Evolutionary conservation across 2,113 vertebrate species (phyloP), one percentile per base, ranked within the genome.

Genomic region (Nesospiza acunhae): DNA sequence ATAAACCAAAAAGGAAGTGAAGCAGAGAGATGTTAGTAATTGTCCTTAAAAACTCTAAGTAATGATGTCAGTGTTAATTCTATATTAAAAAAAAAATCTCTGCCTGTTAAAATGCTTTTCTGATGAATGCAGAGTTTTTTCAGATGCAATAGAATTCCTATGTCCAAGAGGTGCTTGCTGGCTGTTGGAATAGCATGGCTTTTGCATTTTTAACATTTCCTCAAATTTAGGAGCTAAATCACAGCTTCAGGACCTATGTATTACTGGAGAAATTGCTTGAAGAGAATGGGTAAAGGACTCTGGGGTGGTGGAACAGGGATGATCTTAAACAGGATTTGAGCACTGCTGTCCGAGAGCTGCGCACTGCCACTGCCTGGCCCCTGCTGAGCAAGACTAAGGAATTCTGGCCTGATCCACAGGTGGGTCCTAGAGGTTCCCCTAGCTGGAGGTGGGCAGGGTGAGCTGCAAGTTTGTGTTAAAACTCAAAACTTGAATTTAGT

Each of bases 1-100:
- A 37, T 93, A 77, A 96, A 94, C 87, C 59, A 21, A 42, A 88
- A 77, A 88, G 92, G 79, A 91, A 96, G 69, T 63, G 82, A 70
- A 80, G 87, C 35, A 69, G 92, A 66, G 90, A 95, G 74, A 80
- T 93, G 64, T 80, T 86, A 56, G 72, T 67, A 90, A 84, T 81
- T 47, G 35, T 81, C 67, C 83, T 85, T 67, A 63, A 84, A 47
- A 82, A 70, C 55, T 39, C 35, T 78, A 46, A 84, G 53, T 78
- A 89, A 85, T 18, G 2, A 53, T 92, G 67, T 22, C 50, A 44
- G 41, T 63, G 55, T 89, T 69, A 90, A 53, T 88, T 91, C 30
- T 93, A 67, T 50, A 11, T 37, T 50, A 55, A 60, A 59, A 77
- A 52, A 53, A 31, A 82, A 39, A 49, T 52, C 41, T 81, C 28